These are phyloP conservation scores for Pristionchus japonicus DNA, from an alignment of 2,888 invertebrate species.

Conservation along the genomic window DNA sequence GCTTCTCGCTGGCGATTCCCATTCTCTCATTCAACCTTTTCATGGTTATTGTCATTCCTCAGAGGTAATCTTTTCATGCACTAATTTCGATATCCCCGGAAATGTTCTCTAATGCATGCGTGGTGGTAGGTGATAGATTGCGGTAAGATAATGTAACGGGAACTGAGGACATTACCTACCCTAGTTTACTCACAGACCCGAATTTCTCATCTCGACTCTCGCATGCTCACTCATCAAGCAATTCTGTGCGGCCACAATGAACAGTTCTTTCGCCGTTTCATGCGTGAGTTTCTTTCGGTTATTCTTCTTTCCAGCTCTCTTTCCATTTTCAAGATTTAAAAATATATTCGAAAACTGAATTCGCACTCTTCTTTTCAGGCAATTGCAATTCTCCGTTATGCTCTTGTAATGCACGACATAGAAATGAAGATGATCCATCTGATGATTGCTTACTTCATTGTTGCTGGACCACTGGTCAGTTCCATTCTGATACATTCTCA, in stretches of 20 bases:
- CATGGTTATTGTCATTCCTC: conserved; percentile 43
- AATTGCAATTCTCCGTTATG: conserved; percentile 20
- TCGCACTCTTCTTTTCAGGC: not conserved
- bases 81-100: too few relatives aligned
- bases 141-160: too few relatives aligned
- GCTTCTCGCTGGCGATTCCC: conserved; percentile 35
- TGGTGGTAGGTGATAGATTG: too few relatives aligned
- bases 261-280: conserved; percentile 32
- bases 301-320: too few relatives aligned
- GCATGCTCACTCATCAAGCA: conserved; percentile 42
- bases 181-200: not conserved
- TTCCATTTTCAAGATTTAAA: too few relatives aligned
- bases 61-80: not conserved
- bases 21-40: conserved; percentile 42
- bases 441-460: not conserved
- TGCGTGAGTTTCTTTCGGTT: not conserved
- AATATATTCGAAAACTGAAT: too few relatives aligned
- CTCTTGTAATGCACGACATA: conserved; percentile 11
- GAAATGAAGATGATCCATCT: not conserved
- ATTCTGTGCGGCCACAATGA: conserved; percentile 44
- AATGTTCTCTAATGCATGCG: too few relatives aligned
- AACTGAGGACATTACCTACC: too few relatives aligned
- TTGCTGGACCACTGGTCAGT: not conserved
- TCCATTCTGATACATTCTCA: not conserved
- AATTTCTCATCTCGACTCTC: conserved; percentile 37